phyloP scores from a whole-genome alignment of 1,140 invertebrate species.

The Lepeophtheirus salmonis region DNA sequence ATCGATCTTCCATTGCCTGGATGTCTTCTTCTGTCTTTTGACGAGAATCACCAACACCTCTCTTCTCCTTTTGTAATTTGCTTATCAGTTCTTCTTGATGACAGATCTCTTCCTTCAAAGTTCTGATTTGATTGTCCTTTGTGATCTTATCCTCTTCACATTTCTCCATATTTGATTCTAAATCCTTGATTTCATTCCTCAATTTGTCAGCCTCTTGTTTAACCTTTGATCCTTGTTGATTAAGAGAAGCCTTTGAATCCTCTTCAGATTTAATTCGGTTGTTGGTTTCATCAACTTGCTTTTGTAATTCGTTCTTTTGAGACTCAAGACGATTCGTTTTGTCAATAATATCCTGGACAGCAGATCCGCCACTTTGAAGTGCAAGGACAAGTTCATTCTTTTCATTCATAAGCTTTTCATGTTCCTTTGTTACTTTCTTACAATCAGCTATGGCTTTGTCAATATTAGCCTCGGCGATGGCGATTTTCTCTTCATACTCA shows the following conservation, averaged over 20 bases:
- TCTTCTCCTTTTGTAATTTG: slow-evolving; percentile 42
- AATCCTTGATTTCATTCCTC: slow-evolving; percentile 19
- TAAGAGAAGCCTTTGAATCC: slow-evolving; percentile 15
- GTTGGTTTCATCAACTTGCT: slow-evolving; percentile 17
- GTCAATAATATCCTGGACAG: slow-evolving; percentile 18
- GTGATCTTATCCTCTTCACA: slow-evolving; percentile 39
- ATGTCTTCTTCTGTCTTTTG: slow-evolving; percentile 36
- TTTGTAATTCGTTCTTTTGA: slow-evolving; percentile 15
- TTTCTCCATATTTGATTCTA: slow-evolving; percentile 23
- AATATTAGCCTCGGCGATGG: slow-evolving; percentile 14
- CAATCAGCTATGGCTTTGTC: slow-evolving; percentile 14
- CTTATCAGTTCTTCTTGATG: slow-evolving; percentile 40
- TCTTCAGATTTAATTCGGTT: slow-evolving; percentile 16
- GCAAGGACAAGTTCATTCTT: slow-evolving; percentile 12
- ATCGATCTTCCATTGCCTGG: slow-evolving; percentile 39
- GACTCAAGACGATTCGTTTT: slow-evolving; percentile 15
- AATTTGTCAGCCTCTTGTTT: slow-evolving; percentile 13
- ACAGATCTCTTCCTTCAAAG: slow-evolving; percentile 40
- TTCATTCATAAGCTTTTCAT: slow-evolving; percentile 7
- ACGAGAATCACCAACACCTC: slow-evolving; percentile 36
- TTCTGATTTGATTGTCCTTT: slow-evolving; percentile 41
- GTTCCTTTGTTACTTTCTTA: slow-evolving; percentile 1
- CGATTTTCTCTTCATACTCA: slow-evolving; percentile 18
- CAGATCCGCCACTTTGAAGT: slow-evolving; percentile 14
- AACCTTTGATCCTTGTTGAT: slow-evolving; percentile 13